Base-by-base conservation (phyloP, 2,797 vertebrate species). In the Poliocrania exsul region DNA sequence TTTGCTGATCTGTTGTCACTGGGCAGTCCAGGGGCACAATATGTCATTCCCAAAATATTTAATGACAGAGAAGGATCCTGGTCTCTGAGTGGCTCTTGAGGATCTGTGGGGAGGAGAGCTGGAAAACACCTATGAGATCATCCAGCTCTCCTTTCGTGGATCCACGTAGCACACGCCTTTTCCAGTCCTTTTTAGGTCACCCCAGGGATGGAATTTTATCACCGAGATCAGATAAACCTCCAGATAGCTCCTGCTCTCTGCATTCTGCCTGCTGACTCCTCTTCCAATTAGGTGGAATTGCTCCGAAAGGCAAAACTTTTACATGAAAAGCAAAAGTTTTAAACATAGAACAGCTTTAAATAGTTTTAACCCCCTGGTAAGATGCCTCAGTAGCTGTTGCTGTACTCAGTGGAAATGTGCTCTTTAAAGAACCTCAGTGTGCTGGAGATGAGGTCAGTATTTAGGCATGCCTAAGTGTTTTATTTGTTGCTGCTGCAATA, bases 141-240 rank as follows among this genome's bases (percentile, higher is more conserved):
- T 94, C 67, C 49, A 5, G 58, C 77, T 82, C 5, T 3, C 91
- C 81, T 73, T 44, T 80, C 38, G 51, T 78, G 82, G 87, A 57
- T 92, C 88, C 74, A 29, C 15, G 14, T 38, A 75, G 85, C 87
- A 69, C 83, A 85, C 94, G 79, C 75, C 92, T 96, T 96, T 96
- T 96, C 96, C 92, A 95, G 91, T 92, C 93, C 92, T 95, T 96
- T 96, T 96, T 93, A 96, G 94, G 95, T 88, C 86, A 95, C 77
- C 72, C 65, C 24, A n/a, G 87, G 86, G 89, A 86, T 85, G 67
- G 91, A 93, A 83, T 92, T 97, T 97, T 96, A 96, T 95, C 95
- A 84, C 64, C 11, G 35, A 86, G 88, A 95, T 96, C 89, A 94
- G 91, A 94, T 94, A 93, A 92, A 75, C 73, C 53, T 87, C 75